These are phyloP conservation scores for Intellagama lesueurii DNA, from an alignment of 2,797 vertebrate genomes.

Conservation along the genomic window DNA sequence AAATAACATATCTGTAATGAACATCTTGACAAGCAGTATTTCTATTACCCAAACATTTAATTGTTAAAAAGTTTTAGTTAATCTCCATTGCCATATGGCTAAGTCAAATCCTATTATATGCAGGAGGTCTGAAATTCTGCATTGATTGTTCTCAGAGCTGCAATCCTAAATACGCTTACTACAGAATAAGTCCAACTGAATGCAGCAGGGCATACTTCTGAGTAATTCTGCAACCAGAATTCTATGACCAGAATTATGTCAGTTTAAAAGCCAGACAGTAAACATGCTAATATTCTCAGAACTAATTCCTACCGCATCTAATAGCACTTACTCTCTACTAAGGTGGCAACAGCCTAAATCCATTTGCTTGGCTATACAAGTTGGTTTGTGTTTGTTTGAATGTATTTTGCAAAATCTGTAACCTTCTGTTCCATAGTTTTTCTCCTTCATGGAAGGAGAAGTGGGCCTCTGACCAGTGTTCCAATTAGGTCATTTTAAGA, in stretches of 20 bases:
- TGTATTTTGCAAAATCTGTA: not conserved
- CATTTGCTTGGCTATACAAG: not conserved
- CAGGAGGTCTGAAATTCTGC: slow-evolving; percentile 3
- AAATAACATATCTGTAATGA: slow-evolving; percentile 10
- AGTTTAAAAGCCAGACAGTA: not conserved
- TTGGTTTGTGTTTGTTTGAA: not conserved
- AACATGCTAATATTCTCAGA: not conserved
- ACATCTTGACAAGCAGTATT: slow-evolving; percentile 11
- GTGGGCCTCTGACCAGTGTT: not conserved
- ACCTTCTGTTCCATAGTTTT: not conserved
- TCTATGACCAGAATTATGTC: not conserved
- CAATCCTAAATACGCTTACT: not conserved
- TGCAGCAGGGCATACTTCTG: not conserved
- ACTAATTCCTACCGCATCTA: not conserved
- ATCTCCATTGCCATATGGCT: not conserved
- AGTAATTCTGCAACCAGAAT: slow-evolving; percentile 19
- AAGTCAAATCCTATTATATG: not conserved
- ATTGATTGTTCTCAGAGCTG: not conserved
- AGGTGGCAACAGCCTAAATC: not conserved
- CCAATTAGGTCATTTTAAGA: not conserved
- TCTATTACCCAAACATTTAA: slow-evolving; percentile 1
- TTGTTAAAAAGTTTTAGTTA: slow-evolving; percentile 1
- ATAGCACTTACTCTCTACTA: not conserved
- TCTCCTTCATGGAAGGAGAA: slow-evolving; percentile 2
- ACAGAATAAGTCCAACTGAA: not conserved